phyloP scores from a whole-genome alignment of 2,888 invertebrate genomes.

The Eupithecia inturbata region DNA sequence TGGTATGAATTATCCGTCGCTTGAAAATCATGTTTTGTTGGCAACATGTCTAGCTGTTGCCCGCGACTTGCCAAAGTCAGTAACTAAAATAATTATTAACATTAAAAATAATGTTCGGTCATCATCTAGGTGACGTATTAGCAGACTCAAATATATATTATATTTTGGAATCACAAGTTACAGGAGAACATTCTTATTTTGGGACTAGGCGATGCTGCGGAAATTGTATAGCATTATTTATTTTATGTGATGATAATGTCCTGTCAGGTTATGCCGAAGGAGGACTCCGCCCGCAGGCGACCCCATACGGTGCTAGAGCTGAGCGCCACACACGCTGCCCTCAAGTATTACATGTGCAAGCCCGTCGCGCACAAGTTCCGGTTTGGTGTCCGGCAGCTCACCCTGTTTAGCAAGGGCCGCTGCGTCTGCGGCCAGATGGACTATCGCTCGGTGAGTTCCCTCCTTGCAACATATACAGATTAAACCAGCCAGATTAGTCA shows the following conservation, averaged over 20 bases:
- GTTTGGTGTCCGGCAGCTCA: slow-evolving; percentile 56
- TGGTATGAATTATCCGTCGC: too few relatives aligned
- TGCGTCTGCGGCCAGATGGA: slow-evolving; percentile 65
- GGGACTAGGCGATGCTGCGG: too few relatives aligned
- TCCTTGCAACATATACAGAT: background rate
- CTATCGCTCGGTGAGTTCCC: slow-evolving; percentile 54
- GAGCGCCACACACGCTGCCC: slow-evolving; percentile 55
- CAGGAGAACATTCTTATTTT: too few relatives aligned
- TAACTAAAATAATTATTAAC: too few relatives aligned
- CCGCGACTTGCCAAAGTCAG: too few relatives aligned
- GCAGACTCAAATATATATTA: too few relatives aligned
- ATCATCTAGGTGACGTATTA: too few relatives aligned
- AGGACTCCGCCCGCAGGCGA: slow-evolving; percentile 57
- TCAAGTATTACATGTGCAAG: slow-evolving; percentile 54
- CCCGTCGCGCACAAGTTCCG: slow-evolving; percentile 59
- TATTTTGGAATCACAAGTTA: too few relatives aligned
- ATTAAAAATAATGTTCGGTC: too few relatives aligned
- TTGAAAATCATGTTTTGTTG: too few relatives aligned
- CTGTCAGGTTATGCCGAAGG: slow-evolving; percentile 66
- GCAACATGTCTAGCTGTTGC: too few relatives aligned
- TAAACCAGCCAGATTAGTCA: background rate
- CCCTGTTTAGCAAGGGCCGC: slow-evolving; percentile 58
- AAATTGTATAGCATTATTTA: too few relatives aligned
- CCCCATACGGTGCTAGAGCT: slow-evolving; percentile 65
- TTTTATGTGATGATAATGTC: background rate